Conservation (phyloP, 2,888 invertebrate species). For the Cheilosia grossa region DNA sequence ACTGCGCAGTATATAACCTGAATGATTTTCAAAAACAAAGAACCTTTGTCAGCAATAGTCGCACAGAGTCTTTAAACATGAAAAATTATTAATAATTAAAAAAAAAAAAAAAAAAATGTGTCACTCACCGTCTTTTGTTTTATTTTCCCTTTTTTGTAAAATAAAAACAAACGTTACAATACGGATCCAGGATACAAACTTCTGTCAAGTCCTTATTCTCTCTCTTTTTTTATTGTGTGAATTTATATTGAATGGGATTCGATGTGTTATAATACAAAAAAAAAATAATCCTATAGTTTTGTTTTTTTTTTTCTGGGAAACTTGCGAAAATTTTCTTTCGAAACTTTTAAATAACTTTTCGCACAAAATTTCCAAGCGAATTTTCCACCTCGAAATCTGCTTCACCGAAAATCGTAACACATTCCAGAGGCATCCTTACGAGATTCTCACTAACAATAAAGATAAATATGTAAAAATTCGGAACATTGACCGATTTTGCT, state of each 20-base stretch:
- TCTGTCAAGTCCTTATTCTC: constrained; percentile 12
- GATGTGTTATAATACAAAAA: not conserved
- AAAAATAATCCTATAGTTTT: not conserved
- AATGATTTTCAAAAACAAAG: constrained; percentile 45
- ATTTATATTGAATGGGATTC: not conserved
- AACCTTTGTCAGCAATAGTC: constrained; percentile 30
- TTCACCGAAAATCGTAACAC: constrained; percentile 40
- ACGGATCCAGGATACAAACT: constrained; percentile 33
- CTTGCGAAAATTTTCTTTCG: constrained; percentile 1
- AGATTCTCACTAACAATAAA: constrained; percentile 6
- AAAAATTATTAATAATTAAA: constrained; percentile 1
- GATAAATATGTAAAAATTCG: not conserved
- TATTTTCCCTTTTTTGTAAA: constrained; percentile 12
- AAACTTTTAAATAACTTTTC: constrained; percentile 49
- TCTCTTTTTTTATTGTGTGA: not conserved
- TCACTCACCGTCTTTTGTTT: constrained; percentile 64
- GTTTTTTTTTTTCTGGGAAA: constrained; percentile 3
- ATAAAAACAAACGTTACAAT: constrained; percentile 32
- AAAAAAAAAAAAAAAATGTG: constrained; percentile 5
- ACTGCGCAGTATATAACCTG: constrained; percentile 52
- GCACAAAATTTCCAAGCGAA: constrained; percentile 49
- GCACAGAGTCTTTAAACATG: not conserved
- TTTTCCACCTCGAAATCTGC: constrained; percentile 38
- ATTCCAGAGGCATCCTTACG: constrained; percentile 54
- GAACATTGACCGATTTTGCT: not conserved